These are phyloP conservation scores for Falcunculus frontatus DNA, from an alignment of 2,113 vertebrate species.

Conservation along the genomic window DNA sequence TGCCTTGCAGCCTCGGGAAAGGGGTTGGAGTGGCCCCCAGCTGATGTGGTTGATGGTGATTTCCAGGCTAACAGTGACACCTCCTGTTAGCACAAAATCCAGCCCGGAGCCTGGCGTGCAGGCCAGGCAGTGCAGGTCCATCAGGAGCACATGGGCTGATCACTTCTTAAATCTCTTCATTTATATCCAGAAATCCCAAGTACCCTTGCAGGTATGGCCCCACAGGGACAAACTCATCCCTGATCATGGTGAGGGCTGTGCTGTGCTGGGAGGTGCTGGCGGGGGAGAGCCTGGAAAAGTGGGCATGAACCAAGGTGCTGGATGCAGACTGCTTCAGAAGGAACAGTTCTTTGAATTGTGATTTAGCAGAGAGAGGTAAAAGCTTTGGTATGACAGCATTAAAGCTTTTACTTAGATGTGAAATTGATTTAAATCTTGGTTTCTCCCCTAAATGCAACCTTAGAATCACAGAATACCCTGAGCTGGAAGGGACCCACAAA, in stretches of 20 bases:
- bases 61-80: conserved; percentile 38
- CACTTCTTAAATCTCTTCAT: rapidly evolving
- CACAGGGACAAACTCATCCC: background rate
- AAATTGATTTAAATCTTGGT: background rate
- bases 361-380: background rate
- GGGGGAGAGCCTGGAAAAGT: background rate
- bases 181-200: background rate
- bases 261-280: background rate
- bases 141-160: background rate
- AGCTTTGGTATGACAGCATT: background rate
- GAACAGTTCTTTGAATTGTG: background rate
- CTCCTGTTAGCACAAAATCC: background rate
- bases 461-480: background rate
- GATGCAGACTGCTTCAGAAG: background rate
- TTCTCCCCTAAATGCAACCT: background rate
- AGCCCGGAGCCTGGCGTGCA: rapidly evolving
- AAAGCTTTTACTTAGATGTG: background rate
- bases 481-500: background rate
- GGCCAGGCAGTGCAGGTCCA: background rate
- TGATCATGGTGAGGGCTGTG: background rate
- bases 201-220: background rate
- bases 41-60: background rate
- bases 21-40: background rate
- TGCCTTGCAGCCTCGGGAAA: background rate
- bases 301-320: background rate